phyloP scores from a whole-genome alignment of 92 coral and sea anemone genomes.

The Epizoanthus scotinus region DNA sequence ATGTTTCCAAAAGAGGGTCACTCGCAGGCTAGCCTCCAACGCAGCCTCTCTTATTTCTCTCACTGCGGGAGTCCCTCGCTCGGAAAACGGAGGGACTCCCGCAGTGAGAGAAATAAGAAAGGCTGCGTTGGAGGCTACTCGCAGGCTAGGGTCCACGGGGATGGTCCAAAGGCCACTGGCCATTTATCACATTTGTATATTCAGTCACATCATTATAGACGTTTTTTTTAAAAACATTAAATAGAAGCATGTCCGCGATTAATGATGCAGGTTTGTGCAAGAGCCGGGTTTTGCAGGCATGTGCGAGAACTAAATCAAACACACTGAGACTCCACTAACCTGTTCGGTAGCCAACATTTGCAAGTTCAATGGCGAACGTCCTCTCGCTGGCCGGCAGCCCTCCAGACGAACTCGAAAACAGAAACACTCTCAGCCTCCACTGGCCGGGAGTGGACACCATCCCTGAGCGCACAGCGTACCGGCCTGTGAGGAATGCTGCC shows the following conservation, averaged over 20 bases:
- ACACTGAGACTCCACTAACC: conserved; percentile 28
- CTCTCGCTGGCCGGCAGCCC: conserved; percentile 55
- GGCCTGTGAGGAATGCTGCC: conserved; percentile 61
- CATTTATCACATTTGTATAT: too few relatives aligned
- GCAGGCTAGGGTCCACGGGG: too few relatives aligned
- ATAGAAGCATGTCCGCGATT: neutral
- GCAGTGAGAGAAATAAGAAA: too few relatives aligned
- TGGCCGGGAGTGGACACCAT: conserved; percentile 45
- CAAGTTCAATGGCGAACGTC: conserved; percentile 50
- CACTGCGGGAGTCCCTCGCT: too few relatives aligned
- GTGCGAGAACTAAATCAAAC: too few relatives aligned
- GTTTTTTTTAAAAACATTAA: neutral
- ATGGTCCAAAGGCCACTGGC: too few relatives aligned
- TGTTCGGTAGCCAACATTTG: conserved; percentile 47
- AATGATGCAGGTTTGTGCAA: neutral
- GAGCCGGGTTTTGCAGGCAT: too few relatives aligned
- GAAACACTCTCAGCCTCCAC: conserved; percentile 40
- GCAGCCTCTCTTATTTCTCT: too few relatives aligned
- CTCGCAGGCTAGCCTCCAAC: too few relatives aligned
- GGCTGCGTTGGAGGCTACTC: too few relatives aligned
- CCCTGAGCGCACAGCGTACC: conserved; percentile 56
- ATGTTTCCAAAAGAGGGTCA: too few relatives aligned
- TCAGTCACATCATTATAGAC: neutral
- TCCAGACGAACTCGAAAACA: conserved; percentile 42
- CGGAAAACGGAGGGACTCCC: too few relatives aligned